Percentiles rank a stretch among this genome's conserved stretches.
These are phyloP conservation scores for Hoplostethus mediterraneus DNA, from an alignment of 2,797 vertebrate species.

Conservation along the genomic window DNA sequence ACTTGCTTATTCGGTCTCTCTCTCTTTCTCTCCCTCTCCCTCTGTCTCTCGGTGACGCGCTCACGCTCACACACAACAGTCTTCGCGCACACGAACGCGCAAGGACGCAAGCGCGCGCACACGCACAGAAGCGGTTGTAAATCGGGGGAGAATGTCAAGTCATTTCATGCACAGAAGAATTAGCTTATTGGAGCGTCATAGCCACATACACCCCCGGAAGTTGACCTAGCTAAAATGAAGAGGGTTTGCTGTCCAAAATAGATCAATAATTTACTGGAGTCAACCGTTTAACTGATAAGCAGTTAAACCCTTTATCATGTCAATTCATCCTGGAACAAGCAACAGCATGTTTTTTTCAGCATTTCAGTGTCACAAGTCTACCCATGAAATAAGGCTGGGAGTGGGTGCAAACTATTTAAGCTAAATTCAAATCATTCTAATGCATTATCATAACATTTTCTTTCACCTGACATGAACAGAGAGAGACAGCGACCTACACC, in stretches of 20 bases:
- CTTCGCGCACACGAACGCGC: background rate
- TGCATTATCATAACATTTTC: slow-evolving; percentile 2
- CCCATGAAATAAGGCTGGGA: slow-evolving; percentile 1
- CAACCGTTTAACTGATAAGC: background rate
- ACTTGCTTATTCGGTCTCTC: slow-evolving; percentile 79
- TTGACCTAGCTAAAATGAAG: background rate
- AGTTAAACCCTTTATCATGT: slow-evolving; percentile 50
- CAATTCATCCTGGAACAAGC: slow-evolving; percentile 45
- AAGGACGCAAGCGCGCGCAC: slow-evolving; percentile 7
- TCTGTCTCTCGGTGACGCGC: slow-evolving; percentile 22
- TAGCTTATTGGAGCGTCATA: slow-evolving; percentile 70
- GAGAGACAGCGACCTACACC: background rate
- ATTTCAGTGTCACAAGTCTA: slow-evolving; percentile 43
- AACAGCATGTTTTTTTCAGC: slow-evolving; percentile 31
- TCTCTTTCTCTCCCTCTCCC: slow-evolving; percentile 38
- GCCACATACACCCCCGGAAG: slow-evolving; percentile 36
- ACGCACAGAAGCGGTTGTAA: slow-evolving; percentile 40
- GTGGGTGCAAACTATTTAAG: background rate
- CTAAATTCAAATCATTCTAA: no score
- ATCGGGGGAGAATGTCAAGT: slow-evolving; percentile 75
- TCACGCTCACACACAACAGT: slow-evolving; percentile 21
- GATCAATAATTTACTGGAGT: slow-evolving; percentile 63
- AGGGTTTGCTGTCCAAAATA: background rate
- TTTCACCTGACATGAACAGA: slow-evolving; percentile 28
- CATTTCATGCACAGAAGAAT: slow-evolving; percentile 78